A percentile compares a stretch with the other conserved stretches of the same genome.
These are phyloP conservation scores for Brachirus orientalis DNA, from an alignment of 2,113 vertebrate species.

Conservation along the genomic window DNA sequence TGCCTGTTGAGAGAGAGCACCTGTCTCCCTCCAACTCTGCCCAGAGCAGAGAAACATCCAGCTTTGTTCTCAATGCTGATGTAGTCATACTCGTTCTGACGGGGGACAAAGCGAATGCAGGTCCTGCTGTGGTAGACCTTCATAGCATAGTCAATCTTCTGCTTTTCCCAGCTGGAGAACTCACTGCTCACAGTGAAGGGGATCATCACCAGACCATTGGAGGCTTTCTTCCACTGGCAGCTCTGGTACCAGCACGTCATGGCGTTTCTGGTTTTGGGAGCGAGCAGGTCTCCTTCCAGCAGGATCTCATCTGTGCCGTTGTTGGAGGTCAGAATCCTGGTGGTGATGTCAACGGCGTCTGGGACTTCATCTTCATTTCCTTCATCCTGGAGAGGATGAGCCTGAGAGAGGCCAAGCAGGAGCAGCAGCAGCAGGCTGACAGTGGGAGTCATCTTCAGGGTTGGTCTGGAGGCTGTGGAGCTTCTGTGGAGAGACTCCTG, in stretches of 20 bases:
- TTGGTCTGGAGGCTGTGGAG: conserved; percentile 26
- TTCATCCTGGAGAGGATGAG: conserved; percentile 19
- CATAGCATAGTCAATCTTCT: conserved; percentile 3
- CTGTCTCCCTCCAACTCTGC: conserved; percentile 28
- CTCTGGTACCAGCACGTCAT: conserved; percentile 6
- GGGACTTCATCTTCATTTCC: background rate
- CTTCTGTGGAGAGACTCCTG: conserved; percentile 26
- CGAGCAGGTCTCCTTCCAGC: conserved; percentile 46
- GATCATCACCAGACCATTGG: conserved; percentile 28
- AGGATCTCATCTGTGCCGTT: conserved; percentile 6
- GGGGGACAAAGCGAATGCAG: conserved; percentile 40
- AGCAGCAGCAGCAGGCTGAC: conserved; percentile 45
- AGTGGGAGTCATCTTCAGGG: conserved; percentile 41
- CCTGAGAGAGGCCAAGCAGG: conserved; percentile 43
- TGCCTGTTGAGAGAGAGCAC: conserved; percentile 38
- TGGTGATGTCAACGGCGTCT: conserved; percentile 21
- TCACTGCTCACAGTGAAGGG: conserved; percentile 19
- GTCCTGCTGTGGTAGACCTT: conserved; percentile 11
- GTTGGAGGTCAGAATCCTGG: conserved; percentile 33
- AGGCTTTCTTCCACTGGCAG: conserved; percentile 23
- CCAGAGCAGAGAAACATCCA: conserved; percentile 19
- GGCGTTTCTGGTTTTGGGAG: conserved; percentile 39
- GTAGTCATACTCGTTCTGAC: conserved; percentile 20
- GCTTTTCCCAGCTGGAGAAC: conserved; percentile 5
- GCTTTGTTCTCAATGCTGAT: conserved; percentile 16